Percentiles rank a stretch among this genome's conserved stretches.
Conservation (phyloP, 1,140 invertebrate species). For the Potamilus streckersoni region DNA sequence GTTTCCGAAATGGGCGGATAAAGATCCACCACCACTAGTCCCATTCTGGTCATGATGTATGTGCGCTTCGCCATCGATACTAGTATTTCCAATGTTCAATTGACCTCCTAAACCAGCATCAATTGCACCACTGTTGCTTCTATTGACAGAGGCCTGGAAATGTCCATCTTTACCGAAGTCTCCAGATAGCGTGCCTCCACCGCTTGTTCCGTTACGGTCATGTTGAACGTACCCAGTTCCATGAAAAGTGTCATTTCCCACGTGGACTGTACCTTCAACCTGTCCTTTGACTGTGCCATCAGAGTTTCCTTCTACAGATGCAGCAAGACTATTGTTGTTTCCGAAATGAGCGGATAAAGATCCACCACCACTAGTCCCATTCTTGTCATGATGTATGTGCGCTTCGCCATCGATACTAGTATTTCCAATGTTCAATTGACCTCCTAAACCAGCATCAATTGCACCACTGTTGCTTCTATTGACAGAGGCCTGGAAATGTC, state of each 20-base stretch:
- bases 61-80: not conserved
- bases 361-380: not conserved
- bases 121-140: not conserved
- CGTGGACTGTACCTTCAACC: no score
- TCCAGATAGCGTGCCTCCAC: not conserved
- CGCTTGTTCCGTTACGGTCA: no score
- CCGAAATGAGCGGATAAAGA: not conserved
- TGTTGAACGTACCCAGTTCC: no score
- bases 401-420: not conserved
- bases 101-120: not conserved
- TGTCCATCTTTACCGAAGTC: not conserved
- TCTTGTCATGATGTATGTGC: constrained; percentile 1
- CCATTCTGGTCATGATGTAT: constrained; percentile 6
- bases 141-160: not conserved
- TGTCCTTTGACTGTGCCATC: not conserved
- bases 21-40: not conserved
- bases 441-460: not conserved
- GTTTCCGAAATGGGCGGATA: not conserved
- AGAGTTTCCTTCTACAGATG: not conserved
- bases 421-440: not conserved
- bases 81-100: not conserved
- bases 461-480: not conserved
- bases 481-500: not conserved
- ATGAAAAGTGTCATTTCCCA: no score
- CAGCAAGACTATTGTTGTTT: not conserved